A percentile compares a stretch with the other conserved stretches of the same genome.
Evolutionary conservation across 2,113 vertebrate genomes (phyloP).

Genomic region (Microcebus lehilahytsara): DNA sequence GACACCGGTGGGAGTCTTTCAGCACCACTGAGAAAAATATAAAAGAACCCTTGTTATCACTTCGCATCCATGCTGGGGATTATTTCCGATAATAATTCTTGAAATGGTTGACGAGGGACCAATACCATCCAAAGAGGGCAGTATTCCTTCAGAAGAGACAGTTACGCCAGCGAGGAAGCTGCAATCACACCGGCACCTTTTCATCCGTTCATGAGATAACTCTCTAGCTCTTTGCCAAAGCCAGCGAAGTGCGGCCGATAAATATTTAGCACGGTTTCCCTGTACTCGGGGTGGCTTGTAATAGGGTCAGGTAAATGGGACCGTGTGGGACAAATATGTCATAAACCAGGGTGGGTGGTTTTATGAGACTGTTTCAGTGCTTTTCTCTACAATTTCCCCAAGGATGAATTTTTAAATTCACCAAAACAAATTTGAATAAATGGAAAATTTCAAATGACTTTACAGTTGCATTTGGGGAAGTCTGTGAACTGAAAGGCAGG

Average conservation of each 20-base stretch:
- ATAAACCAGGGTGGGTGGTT: background rate
- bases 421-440: background rate
- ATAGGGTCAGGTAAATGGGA: background rate
- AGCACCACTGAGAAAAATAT: background rate
- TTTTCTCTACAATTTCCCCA: background rate
- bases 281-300: background rate
- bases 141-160: background rate
- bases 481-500: background rate
- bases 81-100: background rate
- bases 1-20: background rate
- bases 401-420: background rate
- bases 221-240: background rate
- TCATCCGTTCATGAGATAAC: background rate
- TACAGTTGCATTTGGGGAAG: background rate
- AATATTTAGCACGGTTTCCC: background rate
- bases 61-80: background rate
- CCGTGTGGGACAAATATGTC: background rate
- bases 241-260: background rate
- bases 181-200: background rate
- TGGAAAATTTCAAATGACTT: background rate
- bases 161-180: background rate
- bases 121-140: background rate
- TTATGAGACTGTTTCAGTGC: background rate
- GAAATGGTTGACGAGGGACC: background rate
- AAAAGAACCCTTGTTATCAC: background rate